These are phyloP conservation scores for Pteropus rufus DNA, from an alignment of 2,797 vertebrate species.

Conservation along the genomic window DNA sequence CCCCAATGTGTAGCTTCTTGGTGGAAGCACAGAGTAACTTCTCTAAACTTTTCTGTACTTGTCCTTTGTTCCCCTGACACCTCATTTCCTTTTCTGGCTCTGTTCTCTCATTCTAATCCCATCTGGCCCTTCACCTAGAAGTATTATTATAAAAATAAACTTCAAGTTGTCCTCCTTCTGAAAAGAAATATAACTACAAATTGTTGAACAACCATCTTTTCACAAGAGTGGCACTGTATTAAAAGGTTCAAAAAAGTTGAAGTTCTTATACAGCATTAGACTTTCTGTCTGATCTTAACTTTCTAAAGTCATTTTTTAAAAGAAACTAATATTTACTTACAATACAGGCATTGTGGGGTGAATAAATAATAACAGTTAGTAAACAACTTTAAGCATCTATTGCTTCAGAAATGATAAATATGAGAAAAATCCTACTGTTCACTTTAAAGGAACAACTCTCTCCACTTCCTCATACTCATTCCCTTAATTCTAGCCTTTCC, in stretches of 20 bases:
- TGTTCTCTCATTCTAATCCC: slow-evolving; percentile 29
- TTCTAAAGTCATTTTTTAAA: background rate
- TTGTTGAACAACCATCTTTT: background rate
- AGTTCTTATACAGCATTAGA: background rate
- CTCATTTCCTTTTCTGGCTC: slow-evolving; percentile 48
- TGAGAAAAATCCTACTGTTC: too few relatives aligned
- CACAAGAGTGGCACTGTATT: accelerated
- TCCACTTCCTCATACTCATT: background rate
- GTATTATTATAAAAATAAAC: background rate
- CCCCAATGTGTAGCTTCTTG: background rate
- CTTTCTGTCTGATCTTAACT: background rate
- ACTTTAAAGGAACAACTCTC: too few relatives aligned
- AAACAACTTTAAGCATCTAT: background rate
- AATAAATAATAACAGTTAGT: background rate
- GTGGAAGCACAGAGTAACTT: slow-evolving; percentile 31
- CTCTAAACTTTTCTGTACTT: slow-evolving; percentile 61
- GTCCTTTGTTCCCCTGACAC: slow-evolving; percentile 38
- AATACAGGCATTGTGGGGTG: background rate
- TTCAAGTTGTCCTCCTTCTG: background rate
- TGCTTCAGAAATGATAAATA: background rate
- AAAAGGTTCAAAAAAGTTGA: background rate
- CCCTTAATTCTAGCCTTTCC: background rate
- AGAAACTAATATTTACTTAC: background rate
- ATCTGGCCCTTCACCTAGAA: background rate
- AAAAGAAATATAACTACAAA: background rate